Percentiles rank a stretch among this genome's conserved stretches.
phyloP scores from a whole-genome alignment of 2,797 vertebrate species.

The Hydrolagus colliei region DNA sequence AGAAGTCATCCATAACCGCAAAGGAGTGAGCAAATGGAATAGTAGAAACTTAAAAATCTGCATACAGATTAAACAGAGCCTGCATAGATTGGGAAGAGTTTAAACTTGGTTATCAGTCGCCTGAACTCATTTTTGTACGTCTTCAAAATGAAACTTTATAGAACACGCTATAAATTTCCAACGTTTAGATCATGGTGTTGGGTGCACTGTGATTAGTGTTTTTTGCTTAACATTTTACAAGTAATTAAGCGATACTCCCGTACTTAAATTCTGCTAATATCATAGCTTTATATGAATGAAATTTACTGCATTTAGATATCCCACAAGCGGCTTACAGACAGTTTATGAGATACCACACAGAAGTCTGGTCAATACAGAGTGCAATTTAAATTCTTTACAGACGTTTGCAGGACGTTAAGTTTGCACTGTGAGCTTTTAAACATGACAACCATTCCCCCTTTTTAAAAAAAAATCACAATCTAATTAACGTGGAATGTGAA shows the following conservation, averaged over 20 bases:
- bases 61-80: constrained; percentile 70
- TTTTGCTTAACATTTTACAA: constrained; percentile 57
- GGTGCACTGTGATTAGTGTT: constrained; percentile 94
- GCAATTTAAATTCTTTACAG: constrained; percentile 95
- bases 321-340: constrained; percentile 87
- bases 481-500: constrained; percentile 97
- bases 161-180: constrained; percentile 72
- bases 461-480: constrained; percentile 63
- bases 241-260: constrained; percentile 68
- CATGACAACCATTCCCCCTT: constrained; percentile 64
- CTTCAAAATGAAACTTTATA: constrained; percentile 64
- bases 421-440: constrained; percentile 20
- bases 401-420: constrained; percentile 46
- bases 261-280: constrained; percentile 75
- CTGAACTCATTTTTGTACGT: constrained; percentile 64
- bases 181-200: constrained; percentile 54
- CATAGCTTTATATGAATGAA: constrained; percentile 72
- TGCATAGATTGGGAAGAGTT: constrained; percentile 66
- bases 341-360: constrained; percentile 83
- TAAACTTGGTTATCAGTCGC: constrained; percentile 65
- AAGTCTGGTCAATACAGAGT: constrained; percentile 87
- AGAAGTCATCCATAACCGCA: constrained; percentile 78
- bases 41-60: constrained; percentile 67
- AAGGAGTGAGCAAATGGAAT: constrained; percentile 65
- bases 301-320: constrained; percentile 90